Conservation (phyloP, 2,113 vertebrate genomes). For the Phalacrocorax pelagicus region DNA sequence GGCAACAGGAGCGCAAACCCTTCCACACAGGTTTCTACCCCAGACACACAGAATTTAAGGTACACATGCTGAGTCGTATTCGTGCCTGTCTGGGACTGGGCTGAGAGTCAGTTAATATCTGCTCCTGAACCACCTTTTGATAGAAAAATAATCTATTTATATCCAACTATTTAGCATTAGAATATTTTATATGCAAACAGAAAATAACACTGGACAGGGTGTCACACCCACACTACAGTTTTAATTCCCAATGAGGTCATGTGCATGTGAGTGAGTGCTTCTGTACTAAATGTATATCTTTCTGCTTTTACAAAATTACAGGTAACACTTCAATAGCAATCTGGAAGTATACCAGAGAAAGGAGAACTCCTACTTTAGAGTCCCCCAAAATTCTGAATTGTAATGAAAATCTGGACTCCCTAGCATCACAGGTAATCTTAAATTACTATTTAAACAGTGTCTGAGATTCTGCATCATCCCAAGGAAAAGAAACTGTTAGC, state of each 20-base stretch:
- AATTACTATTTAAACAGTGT: neutral
- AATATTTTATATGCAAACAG: neutral
- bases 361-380: neutral
- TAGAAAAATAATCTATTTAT: neutral
- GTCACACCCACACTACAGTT: neutral
- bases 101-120: neutral
- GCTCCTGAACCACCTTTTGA: neutral
- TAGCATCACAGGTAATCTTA: neutral
- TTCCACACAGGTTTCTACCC: neutral
- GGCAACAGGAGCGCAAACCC: neutral
- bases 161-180: neutral
- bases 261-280: neutral
- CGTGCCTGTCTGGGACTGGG: neutral
- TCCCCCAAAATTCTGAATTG: neutral
- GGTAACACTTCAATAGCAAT: neutral
- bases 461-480: neutral
- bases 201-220: neutral
- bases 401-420: neutral
- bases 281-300: neutral
- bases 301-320: neutral
- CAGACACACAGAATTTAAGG: neutral
- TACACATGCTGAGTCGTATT: accelerated
- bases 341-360: neutral
- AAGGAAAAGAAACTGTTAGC: neutral
- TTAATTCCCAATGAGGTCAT: neutral